Percentiles rank a stretch among this genome's conserved stretches.
phyloP scores from a whole-genome alignment of 2,797 vertebrate genomes.

The Hapalemur alaotrensis region DNA sequence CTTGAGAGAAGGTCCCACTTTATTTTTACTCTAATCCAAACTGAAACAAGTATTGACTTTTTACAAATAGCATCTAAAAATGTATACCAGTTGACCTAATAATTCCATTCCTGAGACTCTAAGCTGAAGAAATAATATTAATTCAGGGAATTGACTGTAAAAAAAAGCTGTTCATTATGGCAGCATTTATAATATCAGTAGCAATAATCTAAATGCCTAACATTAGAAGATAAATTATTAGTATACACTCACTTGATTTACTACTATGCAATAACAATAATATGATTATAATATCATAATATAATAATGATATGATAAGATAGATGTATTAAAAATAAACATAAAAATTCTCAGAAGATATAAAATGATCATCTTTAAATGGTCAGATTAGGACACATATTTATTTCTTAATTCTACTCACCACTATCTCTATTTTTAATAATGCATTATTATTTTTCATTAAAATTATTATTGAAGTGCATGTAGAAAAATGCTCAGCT shows the following conservation, averaged over 20 bases:
- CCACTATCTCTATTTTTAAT: background rate
- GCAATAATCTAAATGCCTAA: background rate
- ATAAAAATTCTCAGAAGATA: background rate
- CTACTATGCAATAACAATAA: background rate
- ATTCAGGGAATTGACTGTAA: background rate
- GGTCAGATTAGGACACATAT: background rate
- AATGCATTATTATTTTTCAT: background rate
- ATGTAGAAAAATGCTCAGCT: background rate
- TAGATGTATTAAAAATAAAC: background rate
- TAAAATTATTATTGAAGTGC: background rate
- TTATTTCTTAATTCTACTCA: background rate
- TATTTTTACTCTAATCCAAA: conserved; percentile 21
- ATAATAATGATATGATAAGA: background rate
- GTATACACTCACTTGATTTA: background rate
- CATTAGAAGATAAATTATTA: background rate
- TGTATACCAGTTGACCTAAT: background rate
- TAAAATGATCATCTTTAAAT: background rate
- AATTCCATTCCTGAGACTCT: background rate
- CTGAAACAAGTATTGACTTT: background rate
- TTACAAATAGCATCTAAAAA: conserved; percentile 4
- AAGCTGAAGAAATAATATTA: background rate
- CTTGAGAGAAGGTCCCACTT: background rate
- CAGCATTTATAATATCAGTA: background rate
- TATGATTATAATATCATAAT: background rate
- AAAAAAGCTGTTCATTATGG: background rate